phyloP scores from a whole-genome alignment of 2,888 invertebrate genomes.

The Lepidonotus clava region DNA sequence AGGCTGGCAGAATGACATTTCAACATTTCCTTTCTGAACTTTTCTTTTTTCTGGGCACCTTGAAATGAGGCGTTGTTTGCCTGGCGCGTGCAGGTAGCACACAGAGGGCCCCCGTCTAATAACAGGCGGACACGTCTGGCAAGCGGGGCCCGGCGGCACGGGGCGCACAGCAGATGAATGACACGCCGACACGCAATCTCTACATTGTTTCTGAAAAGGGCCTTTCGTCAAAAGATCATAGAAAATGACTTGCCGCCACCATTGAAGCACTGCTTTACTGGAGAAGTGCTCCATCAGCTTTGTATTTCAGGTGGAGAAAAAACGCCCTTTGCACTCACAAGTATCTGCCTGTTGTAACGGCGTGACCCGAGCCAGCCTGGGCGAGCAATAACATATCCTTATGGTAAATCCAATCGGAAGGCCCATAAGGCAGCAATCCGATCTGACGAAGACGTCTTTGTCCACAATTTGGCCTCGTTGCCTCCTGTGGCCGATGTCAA shows the following conservation, averaged over 20 bases:
- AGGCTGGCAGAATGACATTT: no score
- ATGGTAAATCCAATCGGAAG: conserved; percentile 26
- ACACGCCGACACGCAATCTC: background rate
- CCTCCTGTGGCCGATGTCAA: background rate
- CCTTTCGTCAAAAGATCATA: conserved; percentile 11
- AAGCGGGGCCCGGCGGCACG: background rate
- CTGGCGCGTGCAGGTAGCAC: no score
- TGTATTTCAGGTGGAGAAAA: no score
- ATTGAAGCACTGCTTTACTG: no score
- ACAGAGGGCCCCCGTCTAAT: background rate
- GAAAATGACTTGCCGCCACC: no score
- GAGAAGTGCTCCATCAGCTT: no score
- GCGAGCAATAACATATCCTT: conserved; percentile 29
- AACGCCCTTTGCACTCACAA: no score
- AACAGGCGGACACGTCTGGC: background rate
- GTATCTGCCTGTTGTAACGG: no score
- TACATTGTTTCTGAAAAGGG: conserved; percentile 7
- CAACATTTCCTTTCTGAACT: no score
- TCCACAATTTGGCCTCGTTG: conserved; percentile 30
- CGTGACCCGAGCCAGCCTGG: no score
- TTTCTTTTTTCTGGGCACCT: no score
- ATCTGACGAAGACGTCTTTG: conserved; percentile 16
- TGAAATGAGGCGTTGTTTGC: no score
- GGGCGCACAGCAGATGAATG: background rate
- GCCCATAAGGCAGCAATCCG: conserved; percentile 17